Evolutionary conservation across 2,888 invertebrate species (phyloP).

Genomic region (Thecophora atra): DNA sequence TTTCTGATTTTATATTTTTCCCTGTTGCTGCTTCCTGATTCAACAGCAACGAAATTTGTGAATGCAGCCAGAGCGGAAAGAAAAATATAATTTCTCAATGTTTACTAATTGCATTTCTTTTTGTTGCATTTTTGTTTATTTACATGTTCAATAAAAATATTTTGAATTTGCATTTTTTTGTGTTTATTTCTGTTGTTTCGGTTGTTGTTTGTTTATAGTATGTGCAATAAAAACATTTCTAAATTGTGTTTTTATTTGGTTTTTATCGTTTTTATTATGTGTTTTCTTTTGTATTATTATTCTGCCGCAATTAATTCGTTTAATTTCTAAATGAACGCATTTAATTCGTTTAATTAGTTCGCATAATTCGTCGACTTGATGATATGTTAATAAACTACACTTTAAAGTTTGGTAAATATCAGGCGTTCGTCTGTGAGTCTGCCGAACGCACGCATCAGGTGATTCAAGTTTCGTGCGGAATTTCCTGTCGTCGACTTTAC

Average conservation of each 20-base stretch:
- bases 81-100: not conserved
- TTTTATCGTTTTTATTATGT: not conserved
- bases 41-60: too few relatives aligned
- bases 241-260: not conserved
- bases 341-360: slow-evolving; percentile 15
- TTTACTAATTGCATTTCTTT: too few relatives aligned
- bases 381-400: not conserved
- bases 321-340: slow-evolving; percentile 21
- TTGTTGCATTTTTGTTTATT: not conserved
- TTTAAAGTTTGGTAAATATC: not conserved
- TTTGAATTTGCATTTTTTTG: not conserved
- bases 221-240: not conserved
- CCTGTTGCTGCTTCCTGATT: too few relatives aligned
- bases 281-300: not conserved
- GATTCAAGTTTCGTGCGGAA: slow-evolving; percentile 5
- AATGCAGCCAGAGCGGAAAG: too few relatives aligned
- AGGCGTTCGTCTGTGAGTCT: not conserved
- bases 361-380: not conserved
- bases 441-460: slow-evolving; percentile 12
- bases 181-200: not conserved
- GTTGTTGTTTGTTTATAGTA: too few relatives aligned
- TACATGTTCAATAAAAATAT: not conserved
- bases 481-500: slow-evolving; percentile 4
- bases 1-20: too few relatives aligned
- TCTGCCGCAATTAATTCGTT: not conserved